Evolutionary conservation across 2,888 invertebrate genomes (phyloP).

Genomic region (Phaonia tiefii): DNA sequence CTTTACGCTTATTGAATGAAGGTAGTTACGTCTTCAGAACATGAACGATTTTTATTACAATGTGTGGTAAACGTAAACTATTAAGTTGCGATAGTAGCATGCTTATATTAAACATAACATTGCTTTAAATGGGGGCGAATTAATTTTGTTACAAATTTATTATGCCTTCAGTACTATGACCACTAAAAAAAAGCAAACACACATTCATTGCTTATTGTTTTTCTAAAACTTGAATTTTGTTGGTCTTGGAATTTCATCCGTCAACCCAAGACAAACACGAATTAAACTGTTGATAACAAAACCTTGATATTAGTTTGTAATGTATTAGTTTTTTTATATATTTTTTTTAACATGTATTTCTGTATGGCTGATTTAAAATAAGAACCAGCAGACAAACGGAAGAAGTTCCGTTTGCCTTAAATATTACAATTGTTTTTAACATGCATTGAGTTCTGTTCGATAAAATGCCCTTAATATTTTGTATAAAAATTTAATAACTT

Average conservation of each 20-base stretch:
- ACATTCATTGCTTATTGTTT: slow-evolving; percentile 38
- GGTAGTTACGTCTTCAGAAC: background rate
- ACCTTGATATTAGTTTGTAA: slow-evolving; percentile 79
- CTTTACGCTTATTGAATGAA: slow-evolving; percentile 20
- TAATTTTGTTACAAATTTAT: slow-evolving; percentile 40
- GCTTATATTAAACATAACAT: slow-evolving; percentile 45
- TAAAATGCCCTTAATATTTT: slow-evolving; percentile 3
- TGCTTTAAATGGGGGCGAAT: slow-evolving; percentile 45
- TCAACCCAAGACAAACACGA: slow-evolving; percentile 61
- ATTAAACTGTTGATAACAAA: slow-evolving; percentile 79
- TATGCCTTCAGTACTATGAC: slow-evolving; percentile 3
- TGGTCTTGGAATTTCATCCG: slow-evolving; percentile 30
- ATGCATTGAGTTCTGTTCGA: slow-evolving; percentile 22
- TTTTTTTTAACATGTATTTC: slow-evolving; percentile 47
- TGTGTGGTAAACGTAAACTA: slow-evolving; percentile 41
- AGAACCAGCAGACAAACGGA: slow-evolving; percentile 15
- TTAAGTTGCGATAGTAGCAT: slow-evolving; percentile 2
- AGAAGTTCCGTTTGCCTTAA: background rate
- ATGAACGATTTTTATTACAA: background rate
- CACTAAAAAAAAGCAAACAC: slow-evolving; percentile 53
- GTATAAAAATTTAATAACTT: background rate
- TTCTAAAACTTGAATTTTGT: slow-evolving; percentile 60
- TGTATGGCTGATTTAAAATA: slow-evolving; percentile 6
- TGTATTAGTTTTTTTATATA: slow-evolving; percentile 68
- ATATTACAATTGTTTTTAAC: slow-evolving; percentile 2